phyloP scores from a whole-genome alignment of 2,888 invertebrate species.

The Orthosia cruda region DNA sequence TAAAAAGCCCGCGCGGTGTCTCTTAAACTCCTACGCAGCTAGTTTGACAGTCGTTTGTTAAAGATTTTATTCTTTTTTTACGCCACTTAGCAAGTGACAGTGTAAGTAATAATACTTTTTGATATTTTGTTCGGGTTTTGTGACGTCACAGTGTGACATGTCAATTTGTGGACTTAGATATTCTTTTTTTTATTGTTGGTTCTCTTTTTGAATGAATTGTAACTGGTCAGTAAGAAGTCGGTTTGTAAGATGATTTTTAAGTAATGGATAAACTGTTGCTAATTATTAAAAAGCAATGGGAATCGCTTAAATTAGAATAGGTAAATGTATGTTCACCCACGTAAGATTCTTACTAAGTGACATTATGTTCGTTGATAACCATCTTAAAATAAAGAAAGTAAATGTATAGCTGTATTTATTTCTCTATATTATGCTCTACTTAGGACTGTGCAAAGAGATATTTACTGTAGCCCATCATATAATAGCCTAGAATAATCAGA shows the following conservation, averaged over 20 bases:
- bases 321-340: slow-evolving; percentile 6
- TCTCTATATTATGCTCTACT: neutral
- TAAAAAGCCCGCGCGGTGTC: slow-evolving; percentile 66
- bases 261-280: neutral
- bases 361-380: slow-evolving; percentile 12
- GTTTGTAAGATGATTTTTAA: slow-evolving; percentile 5
- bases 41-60: slow-evolving; percentile 69
- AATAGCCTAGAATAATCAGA: neutral
- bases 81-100: slow-evolving; percentile 68
- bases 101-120: slow-evolving; percentile 68
- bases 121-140: slow-evolving; percentile 64
- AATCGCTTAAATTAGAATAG: neutral
- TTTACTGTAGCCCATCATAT: neutral
- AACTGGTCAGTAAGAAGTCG: slow-evolving; percentile 1
- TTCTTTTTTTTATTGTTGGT: slow-evolving; percentile 30
- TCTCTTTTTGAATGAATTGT: slow-evolving; percentile 36
- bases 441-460: neutral
- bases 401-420: neutral
- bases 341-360: slow-evolving; percentile 1
- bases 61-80: slow-evolving; percentile 66
- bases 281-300: slow-evolving; percentile 15
- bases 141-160: slow-evolving; percentile 63
- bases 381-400: slow-evolving; percentile 10
- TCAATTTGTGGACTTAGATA: slow-evolving; percentile 55
- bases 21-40: slow-evolving; percentile 67